Percentiles rank a stretch among this genome's conserved stretches.
Evolutionary conservation across 2,888 invertebrate species (phyloP).

Genomic region (Melanchra persicariae): DNA sequence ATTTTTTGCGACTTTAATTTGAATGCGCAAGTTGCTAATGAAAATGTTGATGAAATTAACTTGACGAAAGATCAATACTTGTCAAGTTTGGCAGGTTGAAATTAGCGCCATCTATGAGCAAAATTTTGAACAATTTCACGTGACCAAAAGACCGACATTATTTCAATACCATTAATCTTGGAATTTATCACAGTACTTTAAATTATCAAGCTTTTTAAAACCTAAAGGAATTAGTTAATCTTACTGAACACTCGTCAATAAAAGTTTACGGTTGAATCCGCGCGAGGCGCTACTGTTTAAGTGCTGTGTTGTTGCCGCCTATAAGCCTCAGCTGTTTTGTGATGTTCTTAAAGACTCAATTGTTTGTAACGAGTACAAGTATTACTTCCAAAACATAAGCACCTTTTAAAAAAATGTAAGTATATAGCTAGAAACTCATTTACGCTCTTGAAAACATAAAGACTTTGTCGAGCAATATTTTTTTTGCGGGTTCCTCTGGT

Average conservation of each 20-base stretch:
- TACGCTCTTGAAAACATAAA: background rate
- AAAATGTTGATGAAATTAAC: too few species aligned
- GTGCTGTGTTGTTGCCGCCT: constrained; percentile 16
- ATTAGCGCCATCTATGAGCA: constrained; percentile 40
- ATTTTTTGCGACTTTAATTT: too few species aligned
- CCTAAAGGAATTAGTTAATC: background rate
- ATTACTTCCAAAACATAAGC: background rate
- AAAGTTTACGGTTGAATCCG: constrained; percentile 21
- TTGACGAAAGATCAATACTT: constrained; percentile 46
- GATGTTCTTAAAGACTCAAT: background rate
- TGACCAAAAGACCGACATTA: too few species aligned
- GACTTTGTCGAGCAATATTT: too few species aligned
- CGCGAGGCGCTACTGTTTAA: constrained; percentile 33
- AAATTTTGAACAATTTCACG: background rate
- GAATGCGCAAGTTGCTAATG: too few species aligned
- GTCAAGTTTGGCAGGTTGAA: constrained; percentile 5
- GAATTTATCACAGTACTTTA: background rate
- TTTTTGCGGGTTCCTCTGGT: background rate
- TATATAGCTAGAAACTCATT: background rate
- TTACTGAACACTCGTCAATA: constrained; percentile 35
- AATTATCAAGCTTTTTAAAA: background rate
- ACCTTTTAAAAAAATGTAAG: background rate
- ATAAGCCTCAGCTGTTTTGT: constrained; percentile 18
- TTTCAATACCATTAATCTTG: background rate
- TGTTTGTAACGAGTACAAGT: background rate